A percentile compares a stretch with the other conserved stretches of the same genome.
phyloP scores from a whole-genome alignment of 1,140 invertebrate species.

The Heliconius congener region DNA sequence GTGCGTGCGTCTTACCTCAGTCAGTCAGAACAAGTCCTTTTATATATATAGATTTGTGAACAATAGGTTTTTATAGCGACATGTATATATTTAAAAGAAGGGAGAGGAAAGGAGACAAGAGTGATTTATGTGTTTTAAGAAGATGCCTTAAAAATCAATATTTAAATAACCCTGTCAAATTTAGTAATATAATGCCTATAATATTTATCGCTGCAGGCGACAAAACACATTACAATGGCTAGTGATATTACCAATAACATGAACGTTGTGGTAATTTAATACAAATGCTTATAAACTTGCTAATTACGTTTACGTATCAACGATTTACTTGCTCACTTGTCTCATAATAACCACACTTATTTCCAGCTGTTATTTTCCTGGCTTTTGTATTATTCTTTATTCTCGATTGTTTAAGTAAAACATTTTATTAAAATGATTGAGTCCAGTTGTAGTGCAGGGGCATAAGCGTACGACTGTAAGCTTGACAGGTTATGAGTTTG shows the following conservation, averaged over 20 bases:
- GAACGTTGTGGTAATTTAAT: neutral
- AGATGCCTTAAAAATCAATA: neutral
- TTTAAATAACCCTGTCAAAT: neutral
- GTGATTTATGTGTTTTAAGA: too few species aligned
- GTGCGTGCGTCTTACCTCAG: too few species aligned
- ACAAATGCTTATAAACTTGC: neutral
- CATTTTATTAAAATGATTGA: neutral
- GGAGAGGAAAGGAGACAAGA: too few species aligned
- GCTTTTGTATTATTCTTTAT: neutral
- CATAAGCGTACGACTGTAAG: too few species aligned
- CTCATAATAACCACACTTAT: neutral
- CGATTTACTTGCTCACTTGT: neutral
- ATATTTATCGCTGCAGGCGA: neutral
- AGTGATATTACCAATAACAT: neutral
- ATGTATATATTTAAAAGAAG: too few species aligned
- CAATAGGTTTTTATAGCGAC: too few species aligned
- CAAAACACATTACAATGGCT: neutral
- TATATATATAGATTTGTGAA: too few species aligned
- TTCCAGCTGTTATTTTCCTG: conserved; percentile 1
- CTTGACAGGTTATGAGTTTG: too few species aligned
- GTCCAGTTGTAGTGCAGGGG: too few species aligned
- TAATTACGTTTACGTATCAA: neutral
- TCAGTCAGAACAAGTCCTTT: too few species aligned
- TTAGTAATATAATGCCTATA: neutral
- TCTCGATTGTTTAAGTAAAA: neutral